Conservation (phyloP, 2,113 vertebrate genomes). For the Aplodontia rufa region DNA sequence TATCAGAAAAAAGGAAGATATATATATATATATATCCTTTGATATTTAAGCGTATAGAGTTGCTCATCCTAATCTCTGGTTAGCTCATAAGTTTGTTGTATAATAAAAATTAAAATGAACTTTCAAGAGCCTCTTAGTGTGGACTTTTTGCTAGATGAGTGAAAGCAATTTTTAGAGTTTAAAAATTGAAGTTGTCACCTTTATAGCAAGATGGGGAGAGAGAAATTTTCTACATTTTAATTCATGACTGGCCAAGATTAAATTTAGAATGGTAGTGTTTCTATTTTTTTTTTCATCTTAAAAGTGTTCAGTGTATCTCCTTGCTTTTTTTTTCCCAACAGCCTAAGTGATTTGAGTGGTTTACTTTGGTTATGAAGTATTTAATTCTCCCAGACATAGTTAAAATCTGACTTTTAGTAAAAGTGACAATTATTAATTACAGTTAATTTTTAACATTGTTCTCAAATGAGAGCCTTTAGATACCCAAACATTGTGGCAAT, state of each 20-base stretch:
- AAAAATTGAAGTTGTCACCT: not conserved
- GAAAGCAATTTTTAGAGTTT: not conserved
- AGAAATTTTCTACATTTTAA: not conserved
- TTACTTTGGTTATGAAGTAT: slow-evolving; percentile 2
- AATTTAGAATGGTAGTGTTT: not conserved
- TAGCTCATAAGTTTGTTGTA: not conserved
- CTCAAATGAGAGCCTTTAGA: slow-evolving; percentile 3
- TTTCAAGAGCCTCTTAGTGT: slow-evolving; percentile 36
- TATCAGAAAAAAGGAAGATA: not conserved
- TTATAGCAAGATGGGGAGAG: not conserved
- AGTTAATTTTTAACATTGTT: not conserved
- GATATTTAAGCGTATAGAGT: slow-evolving; percentile 8
- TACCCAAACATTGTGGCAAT: not conserved
- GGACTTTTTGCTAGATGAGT: not conserved
- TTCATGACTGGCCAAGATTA: not conserved
- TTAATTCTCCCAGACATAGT: not conserved
- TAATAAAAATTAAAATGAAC: slow-evolving; percentile 64
- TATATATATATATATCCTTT: not conserved
- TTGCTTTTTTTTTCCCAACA: not conserved
- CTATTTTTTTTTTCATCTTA: not conserved
- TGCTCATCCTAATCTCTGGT: not conserved
- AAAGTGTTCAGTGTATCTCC: not conserved
- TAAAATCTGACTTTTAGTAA: slow-evolving; percentile 1
- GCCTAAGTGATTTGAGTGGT: not conserved
- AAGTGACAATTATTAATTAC: not conserved